Base-by-base conservation (phyloP, 2,888 invertebrate species). In the Macrophya alboannulata region DNA sequence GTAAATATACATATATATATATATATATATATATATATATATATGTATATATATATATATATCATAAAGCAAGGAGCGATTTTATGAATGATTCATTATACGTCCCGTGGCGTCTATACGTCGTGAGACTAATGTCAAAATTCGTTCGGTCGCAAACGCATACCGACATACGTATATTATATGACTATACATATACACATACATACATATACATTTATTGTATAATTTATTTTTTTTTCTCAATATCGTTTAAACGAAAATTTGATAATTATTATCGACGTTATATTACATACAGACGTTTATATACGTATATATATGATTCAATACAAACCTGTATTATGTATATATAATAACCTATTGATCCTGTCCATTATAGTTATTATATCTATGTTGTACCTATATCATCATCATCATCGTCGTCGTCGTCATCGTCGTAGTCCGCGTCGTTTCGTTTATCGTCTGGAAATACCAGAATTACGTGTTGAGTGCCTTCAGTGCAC, bases 41-140 rank as follows among this genome's bases (percentile, higher is more conserved):
- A 37, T 68, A 25, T 3, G 8, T 62, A 68, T 68, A 37, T 3
- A 12, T 37, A 68, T 68, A 68, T 10, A 4, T 31, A 68, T 37
- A 55, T 9, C n/a, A 17, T 43, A 48, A 25, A 76, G 31, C 37
- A 21, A 25, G 48, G 9, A 21, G 31, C 81, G 43, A 81, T 81
- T 31, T 81, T 81, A 81, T 81, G 81, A 81, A 81, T 81, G 81
- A 81, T 81, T 81, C 81, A 81, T 81, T 37, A n/a, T 43, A 62
- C 81, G 55, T 48, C 1, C 21, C 40, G 62, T 62, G 59, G 81
- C 81, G 81, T 59, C 62, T 81, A 43, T 43, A 17, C 62, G n/a
- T 43, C 59, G 81, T 62, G 81, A 77, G 25, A 31, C 77, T 62
- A 62, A 81, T 81, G 37, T 81, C 81, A 62, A 81, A 81, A 62